Percentiles rank a stretch among this genome's conserved stretches.
These are phyloP conservation scores for Apaloderma vittatum DNA, from an alignment of 2,113 vertebrate genomes.

Conservation along the genomic window DNA sequence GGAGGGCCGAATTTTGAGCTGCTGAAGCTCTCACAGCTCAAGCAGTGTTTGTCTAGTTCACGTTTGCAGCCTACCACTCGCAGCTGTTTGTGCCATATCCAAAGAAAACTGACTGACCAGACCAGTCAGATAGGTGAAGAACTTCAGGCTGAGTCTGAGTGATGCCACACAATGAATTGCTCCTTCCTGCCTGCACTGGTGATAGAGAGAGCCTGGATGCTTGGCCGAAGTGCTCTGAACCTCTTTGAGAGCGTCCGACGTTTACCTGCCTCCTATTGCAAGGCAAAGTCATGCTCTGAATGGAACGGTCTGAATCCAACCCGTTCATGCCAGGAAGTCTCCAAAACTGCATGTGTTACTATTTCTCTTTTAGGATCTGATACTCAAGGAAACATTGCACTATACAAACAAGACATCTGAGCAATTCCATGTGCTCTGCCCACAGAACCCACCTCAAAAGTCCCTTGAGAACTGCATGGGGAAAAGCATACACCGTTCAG, in stretches of 20 bases:
- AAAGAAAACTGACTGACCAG: background rate
- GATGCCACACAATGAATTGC: background rate
- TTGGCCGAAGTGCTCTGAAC: background rate
- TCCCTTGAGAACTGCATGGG: constrained; percentile 10
- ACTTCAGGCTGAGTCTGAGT: background rate
- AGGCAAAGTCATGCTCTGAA: background rate
- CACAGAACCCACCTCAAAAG: constrained; percentile 17
- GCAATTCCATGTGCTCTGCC: constrained; percentile 18
- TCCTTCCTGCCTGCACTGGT: background rate
- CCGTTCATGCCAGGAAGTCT: background rate
- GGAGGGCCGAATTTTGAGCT: background rate
- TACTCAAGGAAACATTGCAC: background rate
- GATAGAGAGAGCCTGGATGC: background rate
- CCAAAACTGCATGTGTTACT: background rate
- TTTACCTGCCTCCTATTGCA: background rate
- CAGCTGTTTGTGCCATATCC: background rate
- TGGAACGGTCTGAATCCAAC: background rate
- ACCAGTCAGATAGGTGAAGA: background rate
- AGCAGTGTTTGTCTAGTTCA: background rate
- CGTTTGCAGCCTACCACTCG: background rate
- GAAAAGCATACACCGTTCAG: constrained; percentile 16
- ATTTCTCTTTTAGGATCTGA: background rate
- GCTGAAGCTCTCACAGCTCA: background rate
- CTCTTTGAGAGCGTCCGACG: background rate
- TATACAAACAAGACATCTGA: background rate